phyloP scores from a whole-genome alignment of 2,113 vertebrate genomes.

The Coregonus clupeaformis region DNA sequence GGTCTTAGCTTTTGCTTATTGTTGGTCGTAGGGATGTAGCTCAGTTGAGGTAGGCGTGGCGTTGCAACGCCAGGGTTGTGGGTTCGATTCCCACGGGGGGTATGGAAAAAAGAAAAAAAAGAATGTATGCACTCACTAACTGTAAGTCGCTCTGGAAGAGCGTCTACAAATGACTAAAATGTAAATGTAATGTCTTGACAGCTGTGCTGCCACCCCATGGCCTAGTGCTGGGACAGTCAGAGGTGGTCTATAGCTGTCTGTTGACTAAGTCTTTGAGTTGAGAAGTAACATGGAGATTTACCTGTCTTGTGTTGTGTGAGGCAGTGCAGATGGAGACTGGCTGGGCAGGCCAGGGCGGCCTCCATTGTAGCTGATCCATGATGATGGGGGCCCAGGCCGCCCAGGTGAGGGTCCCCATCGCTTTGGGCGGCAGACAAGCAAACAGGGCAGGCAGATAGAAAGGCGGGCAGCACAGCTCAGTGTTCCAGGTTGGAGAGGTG shows the following conservation, averaged over 20 bases:
- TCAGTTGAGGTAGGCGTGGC: no score
- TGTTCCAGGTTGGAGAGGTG: no score
- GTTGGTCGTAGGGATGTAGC: no score
- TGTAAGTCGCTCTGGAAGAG: no score
- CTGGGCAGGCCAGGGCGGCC: conserved; percentile 6
- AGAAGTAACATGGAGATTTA: conserved; percentile 49
- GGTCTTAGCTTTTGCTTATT: not conserved
- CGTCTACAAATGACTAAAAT: no score
- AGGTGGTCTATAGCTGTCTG: conserved; percentile 14
- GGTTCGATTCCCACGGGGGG: no score
- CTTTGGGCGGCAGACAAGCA: not conserved
- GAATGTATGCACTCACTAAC: no score
- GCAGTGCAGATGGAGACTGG: conserved; percentile 42
- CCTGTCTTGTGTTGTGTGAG: conserved; percentile 27
- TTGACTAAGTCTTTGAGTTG: conserved; percentile 53
- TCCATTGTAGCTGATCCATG: conserved; percentile 14
- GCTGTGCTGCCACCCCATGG: conserved; percentile 7
- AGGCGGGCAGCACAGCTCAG: not conserved
- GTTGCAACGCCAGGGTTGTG: no score
- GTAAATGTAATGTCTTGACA: not conserved
- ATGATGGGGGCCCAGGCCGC: conserved; percentile 22
- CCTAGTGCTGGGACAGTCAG: conserved; percentile 14
- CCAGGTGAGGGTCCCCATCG: conserved; percentile 31
- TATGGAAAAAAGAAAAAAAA: no score
- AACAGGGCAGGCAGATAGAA: not conserved